Base-by-base conservation (phyloP, 1,140 invertebrate species). In the Lasioglossum albipes region DNA sequence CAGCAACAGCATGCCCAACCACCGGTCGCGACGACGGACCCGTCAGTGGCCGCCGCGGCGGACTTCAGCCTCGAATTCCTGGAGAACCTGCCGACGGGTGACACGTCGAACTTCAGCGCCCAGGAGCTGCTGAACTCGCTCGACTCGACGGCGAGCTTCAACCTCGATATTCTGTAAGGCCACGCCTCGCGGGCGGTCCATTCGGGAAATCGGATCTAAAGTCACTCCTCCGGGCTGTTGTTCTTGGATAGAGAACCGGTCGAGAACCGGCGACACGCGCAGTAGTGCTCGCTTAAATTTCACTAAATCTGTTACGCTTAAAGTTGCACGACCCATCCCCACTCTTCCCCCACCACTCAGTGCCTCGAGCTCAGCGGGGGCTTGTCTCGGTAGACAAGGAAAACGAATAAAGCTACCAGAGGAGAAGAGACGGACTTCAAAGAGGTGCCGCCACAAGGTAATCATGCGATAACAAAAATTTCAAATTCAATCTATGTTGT, bases 1-100 rank as follows among this genome's bases (percentile, higher is more conserved):
- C 91, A 91, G 61, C 93, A 91, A 49, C 91, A 89, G 41, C 91
- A 91, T 61, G 85, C 84, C 41, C 94, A 91, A 84, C 92, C 88
- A 74, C 89, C 87, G 81, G 90, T 83, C 88, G 90, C 86, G 85
- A 90, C 91, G 82, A 89, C 83, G 85, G 93, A 91, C 82, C 92
- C 92, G 6, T 91, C 92, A 61, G 92, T 93, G 16, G 88, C 89
- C 64, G 88, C 89, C 64, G 91, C 96, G 0, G 94, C 95, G 31
- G 96, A 97, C 89, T 96, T 97, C 88, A 96, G 95, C 91, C 94
- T 97, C 81, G 96, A 97, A 94, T 96, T 97, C 91, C 92, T 97
- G n/a, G 96, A 97, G 87, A 96, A 96, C 91, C 94, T 97, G 89
- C 95, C 96, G 59, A 94, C 95, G 71, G 94, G 94, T 31, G 96